Base-by-base conservation (phyloP, 2,797 vertebrate species). In the Linurgus olivaceus region DNA sequence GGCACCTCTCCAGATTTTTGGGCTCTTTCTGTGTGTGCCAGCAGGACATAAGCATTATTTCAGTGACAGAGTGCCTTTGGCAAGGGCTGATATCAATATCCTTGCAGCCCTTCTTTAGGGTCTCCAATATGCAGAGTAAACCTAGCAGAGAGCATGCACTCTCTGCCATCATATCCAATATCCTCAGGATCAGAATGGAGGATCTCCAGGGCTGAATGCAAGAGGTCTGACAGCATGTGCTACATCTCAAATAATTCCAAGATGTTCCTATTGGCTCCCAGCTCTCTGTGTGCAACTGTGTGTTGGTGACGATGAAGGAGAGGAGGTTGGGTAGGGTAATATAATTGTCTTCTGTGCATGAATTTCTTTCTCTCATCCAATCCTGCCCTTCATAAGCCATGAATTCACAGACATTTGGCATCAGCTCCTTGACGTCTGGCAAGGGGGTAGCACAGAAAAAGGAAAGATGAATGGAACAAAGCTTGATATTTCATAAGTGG, bases 371-470 rank as follows among this genome's bases (percentile, higher is more conserved):
- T 5, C 16, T 83, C 26, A 26, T 92, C 78, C 70, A 81, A 2
- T 85, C 38, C 62, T 96, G 79, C 58, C 91, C 79, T 88, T 91
- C 82, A 16, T 72, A 90, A 96, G 47, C 78, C 78, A 73, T 90
- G 87, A 75, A 94, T 92, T 93, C 7, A 3, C 61, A 94, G 87
- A 91, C 76, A 88, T 84, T 91, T 95, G 94, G 92, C 91, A 92
- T 59, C 58, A 88, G 37, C 33, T 87, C 37, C 82, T 78, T 76
- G 76, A 73, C 0, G 17, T 93, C 87, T 96, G 94, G 89, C 94
- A 94, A 88, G 72, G 29, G 47, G 31, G 23, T 68, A 87, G 70
- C 48, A 55, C 68, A 93, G 91, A 66, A 93, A 91, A 90, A 75
- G 44, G 76, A 77, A 95, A 72, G 76, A 94, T 90, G 87, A 94